These are phyloP conservation scores for Stratiomys singularior DNA, from an alignment of 2,888 invertebrate genomes.

Conservation along the genomic window DNA sequence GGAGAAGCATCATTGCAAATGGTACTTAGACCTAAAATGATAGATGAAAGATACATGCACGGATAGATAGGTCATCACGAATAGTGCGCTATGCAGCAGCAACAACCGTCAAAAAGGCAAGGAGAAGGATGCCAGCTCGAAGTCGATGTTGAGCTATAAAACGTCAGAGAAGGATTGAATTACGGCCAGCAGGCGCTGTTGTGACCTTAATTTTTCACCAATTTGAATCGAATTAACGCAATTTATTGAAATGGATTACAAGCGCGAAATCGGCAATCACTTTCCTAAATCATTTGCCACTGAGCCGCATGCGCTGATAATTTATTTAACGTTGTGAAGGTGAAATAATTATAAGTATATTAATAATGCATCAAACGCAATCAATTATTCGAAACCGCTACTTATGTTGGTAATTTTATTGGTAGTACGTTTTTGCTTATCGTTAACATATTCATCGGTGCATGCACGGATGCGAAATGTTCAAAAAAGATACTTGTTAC, in stretches of 20 bases:
- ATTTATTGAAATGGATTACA: conserved; percentile 21
- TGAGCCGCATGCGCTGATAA: not conserved
- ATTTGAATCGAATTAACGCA: conserved; percentile 16
- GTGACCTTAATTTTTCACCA: conserved; percentile 29
- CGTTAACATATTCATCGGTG: no score
- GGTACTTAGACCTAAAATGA: conserved; percentile 1
- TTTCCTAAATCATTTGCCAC: not conserved
- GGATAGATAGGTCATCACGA: not conserved
- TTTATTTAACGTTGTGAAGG: not conserved
- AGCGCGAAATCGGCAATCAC: conserved; percentile 1
- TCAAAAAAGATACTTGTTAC: no score
- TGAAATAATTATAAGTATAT: not conserved
- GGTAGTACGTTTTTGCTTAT: no score
- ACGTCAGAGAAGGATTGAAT: not conserved
- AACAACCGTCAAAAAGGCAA: not conserved
- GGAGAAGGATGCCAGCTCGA: not conserved
- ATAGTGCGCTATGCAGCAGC: not conserved
- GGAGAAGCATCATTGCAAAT: not conserved
- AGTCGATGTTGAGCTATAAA: no score
- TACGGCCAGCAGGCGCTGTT: conserved; percentile 1
- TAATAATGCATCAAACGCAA: not conserved
- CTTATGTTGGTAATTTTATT: no score
- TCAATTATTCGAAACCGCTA: not conserved
- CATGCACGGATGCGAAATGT: no score
- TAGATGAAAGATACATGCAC: not conserved